These are phyloP conservation scores for Diadromus collaris DNA, from an alignment of 2,888 invertebrate species.

Conservation along the genomic window DNA sequence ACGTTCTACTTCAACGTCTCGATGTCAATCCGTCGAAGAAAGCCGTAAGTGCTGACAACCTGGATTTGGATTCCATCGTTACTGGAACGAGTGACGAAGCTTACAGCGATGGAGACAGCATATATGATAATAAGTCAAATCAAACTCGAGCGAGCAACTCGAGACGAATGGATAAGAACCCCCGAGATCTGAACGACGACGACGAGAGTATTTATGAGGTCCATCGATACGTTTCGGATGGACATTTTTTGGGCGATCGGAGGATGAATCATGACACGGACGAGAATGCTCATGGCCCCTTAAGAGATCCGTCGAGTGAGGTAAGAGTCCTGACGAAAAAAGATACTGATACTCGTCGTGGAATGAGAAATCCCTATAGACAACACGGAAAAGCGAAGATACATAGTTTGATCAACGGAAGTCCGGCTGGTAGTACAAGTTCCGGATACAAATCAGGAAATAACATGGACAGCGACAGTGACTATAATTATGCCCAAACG, in stretches of 20 bases:
- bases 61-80: conserved; percentile 65
- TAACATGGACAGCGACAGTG: conserved; percentile 80
- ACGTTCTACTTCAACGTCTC: conserved; percentile 82
- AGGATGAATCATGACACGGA: conserved; percentile 23
- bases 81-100: conserved; percentile 65
- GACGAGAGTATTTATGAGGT: conserved; percentile 67
- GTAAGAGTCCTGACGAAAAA: conserved; percentile 19
- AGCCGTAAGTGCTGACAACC: conserved; percentile 52
- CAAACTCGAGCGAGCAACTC: conserved; percentile 24
- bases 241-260: conserved; percentile 41
- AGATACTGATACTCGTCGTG: conserved; percentile 31
- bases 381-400: conserved; percentile 28
- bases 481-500: conserved; percentile 84
- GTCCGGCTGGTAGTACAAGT: conserved; percentile 72
- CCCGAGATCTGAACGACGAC: conserved; percentile 74
- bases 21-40: conserved; percentile 76
- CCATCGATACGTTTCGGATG: conserved; percentile 28
- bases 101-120: conserved; percentile 69
- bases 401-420: conserved; percentile 49
- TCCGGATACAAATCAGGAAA: conserved; percentile 83
- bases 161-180: conserved; percentile 27
- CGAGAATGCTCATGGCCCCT: conserved; percentile 30
- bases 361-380: conserved; percentile 27
- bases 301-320: conserved; percentile 13
- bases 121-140: conserved; percentile 62